Evolutionary conservation across 2,113 vertebrate species (phyloP), one percentile per base, ranked within the genome.

Genomic region (Malaclemys terrapin): DNA sequence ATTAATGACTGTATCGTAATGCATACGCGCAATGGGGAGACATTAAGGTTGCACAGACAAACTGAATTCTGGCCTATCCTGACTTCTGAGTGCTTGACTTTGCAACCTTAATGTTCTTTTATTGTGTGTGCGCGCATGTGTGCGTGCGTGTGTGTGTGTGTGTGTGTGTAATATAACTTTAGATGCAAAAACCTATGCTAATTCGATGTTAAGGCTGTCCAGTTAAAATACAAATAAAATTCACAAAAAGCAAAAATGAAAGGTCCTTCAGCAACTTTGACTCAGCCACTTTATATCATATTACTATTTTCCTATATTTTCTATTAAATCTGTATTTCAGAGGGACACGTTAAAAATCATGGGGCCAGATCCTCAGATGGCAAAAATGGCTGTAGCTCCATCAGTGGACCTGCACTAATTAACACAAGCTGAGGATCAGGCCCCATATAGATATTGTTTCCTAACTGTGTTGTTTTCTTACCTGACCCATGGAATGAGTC

Each of bases 231-330:
- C 93, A 93, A 97, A 95, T 90, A 94, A 95, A 92, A 85, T 92
- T 88, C 82, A 91, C 89, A 90, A 91, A 96, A 96, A 80, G 84
- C 42, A 84, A 84, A 93, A 94, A 84, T 92, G 83, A 97, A 95
- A 10, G 88, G 95, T 97, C 45, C 84, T 89, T 57, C 84, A 88
- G 91, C 86, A 93, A 93, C 20, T 91, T 42, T 88, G 85, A 57
- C 45, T 59, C 87, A 78, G 1, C 72, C 88, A 78, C 84, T 93
- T 97, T 94, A 83, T 90, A 78, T 91, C 84, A 19, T 29, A 38
- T 94, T 95, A 65, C 10, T 31, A 50, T 89, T 95, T 94, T 89
- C 47, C 79, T 47, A 29, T 57, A 94, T 90, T 76, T 92, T 38
- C 94, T 45, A 84, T 9, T 89, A 85, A 72, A 84, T 50, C 5